phyloP scores from a whole-genome alignment of 2,113 vertebrate genomes.

The Epinephelus lanceolatus region DNA sequence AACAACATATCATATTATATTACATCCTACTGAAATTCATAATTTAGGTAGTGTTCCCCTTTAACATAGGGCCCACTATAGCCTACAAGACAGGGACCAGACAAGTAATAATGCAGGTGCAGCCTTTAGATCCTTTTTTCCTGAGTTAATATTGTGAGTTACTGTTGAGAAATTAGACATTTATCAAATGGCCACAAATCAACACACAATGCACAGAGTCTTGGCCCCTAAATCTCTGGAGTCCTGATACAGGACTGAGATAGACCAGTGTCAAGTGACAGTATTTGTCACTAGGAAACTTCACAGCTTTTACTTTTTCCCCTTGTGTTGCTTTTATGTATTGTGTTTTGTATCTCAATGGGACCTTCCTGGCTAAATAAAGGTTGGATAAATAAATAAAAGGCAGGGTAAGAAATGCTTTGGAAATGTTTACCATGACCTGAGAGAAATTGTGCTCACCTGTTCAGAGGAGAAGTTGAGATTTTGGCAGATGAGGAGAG shows the following conservation, averaged over 20 bases:
- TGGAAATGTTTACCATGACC: not conserved
- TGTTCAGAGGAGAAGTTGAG: not conserved
- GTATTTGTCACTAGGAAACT: not conserved
- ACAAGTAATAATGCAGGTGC: not conserved
- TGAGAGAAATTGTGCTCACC: not conserved
- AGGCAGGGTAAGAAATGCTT: not conserved
- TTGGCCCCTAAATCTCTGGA: not conserved
- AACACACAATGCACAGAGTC: not conserved
- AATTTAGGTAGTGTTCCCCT: too few relatives aligned
- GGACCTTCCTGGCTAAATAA: too few relatives aligned
- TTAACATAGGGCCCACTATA: not conserved
- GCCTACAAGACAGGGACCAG: not conserved
- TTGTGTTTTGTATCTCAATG: too few relatives aligned
- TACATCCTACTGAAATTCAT: too few relatives aligned
- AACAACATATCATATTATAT: too few relatives aligned
- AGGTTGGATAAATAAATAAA: not conserved
- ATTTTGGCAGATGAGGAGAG: not conserved
- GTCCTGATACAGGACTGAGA: not conserved
- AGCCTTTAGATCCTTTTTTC: too few relatives aligned
- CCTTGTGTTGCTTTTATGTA: too few relatives aligned
- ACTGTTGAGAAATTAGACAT: not conserved
- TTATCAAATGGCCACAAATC: not conserved
- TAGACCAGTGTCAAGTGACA: too few relatives aligned
- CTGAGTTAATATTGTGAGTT: not conserved
- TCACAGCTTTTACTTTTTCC: too few relatives aligned